These are phyloP conservation scores for Pogonocherus hispidulus DNA, from an alignment of 2,888 invertebrate species.

Conservation along the genomic window DNA sequence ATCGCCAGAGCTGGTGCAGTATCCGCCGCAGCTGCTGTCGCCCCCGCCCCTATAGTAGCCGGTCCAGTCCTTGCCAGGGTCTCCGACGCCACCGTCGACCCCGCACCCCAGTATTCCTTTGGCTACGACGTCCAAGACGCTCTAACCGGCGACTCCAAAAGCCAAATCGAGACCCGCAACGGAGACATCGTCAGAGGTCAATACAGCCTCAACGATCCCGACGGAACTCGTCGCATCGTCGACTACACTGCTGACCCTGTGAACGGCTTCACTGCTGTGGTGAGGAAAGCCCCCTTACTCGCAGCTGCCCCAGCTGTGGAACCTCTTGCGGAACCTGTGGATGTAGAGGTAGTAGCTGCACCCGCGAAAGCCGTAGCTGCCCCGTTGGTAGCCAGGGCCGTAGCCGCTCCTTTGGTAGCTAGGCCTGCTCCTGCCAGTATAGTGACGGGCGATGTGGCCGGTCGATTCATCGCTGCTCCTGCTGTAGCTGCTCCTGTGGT, in stretches of 20 bases:
- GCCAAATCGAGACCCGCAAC: slow-evolving; percentile 75
- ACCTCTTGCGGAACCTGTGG: slow-evolving; percentile 40
- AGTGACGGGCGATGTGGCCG: slow-evolving; percentile 14
- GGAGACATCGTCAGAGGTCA: slow-evolving; percentile 77
- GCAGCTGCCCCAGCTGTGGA: slow-evolving; percentile 37
- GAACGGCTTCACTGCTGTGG: slow-evolving; percentile 73
- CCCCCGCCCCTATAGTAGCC: slow-evolving; percentile 50
- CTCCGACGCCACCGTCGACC: slow-evolving; percentile 58
- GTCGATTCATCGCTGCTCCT: slow-evolving; percentile 35
- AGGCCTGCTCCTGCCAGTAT: slow-evolving; percentile 34
- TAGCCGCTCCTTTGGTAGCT: slow-evolving; percentile 42
- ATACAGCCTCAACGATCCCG: slow-evolving; percentile 73
- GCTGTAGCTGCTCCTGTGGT: slow-evolving; percentile 58
- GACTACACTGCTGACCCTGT: slow-evolving; percentile 73
- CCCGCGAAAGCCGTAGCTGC: slow-evolving; percentile 45
- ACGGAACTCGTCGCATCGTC: slow-evolving; percentile 76
- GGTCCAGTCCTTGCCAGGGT: slow-evolving; percentile 43
- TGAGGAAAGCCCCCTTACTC: slow-evolving; percentile 70
- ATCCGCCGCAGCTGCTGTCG: slow-evolving; percentile 55
- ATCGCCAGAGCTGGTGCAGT: slow-evolving; percentile 49
- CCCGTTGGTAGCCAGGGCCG: slow-evolving; percentile 52
- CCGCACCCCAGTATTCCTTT: slow-evolving; percentile 71
- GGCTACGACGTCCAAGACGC: slow-evolving; percentile 73
- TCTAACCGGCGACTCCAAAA: slow-evolving; percentile 73
- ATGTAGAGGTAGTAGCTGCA: slow-evolving; percentile 49